Base-by-base conservation (phyloP, 2,888 invertebrate genomes). In the Heliconius ismenius region DNA sequence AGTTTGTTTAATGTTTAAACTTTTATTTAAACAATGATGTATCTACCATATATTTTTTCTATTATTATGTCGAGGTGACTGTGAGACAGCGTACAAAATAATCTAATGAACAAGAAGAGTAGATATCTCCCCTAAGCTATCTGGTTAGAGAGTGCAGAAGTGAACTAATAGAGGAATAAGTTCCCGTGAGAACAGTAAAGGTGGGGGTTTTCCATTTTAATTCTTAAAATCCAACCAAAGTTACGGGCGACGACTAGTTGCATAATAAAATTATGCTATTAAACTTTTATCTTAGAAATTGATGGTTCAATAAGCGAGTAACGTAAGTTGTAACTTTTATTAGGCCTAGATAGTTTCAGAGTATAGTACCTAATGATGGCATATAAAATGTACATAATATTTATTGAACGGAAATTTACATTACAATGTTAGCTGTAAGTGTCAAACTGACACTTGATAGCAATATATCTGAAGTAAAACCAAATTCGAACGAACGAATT, bases 261-360 rank as follows among this genome's bases (percentile, higher is more conserved):
- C 13, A 62, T 2, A n/a, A 64, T 36, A 64, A 65, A 65, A 36
- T 65, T n/a, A n/a, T 13, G 6, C 36, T 36, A 36, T n/a, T n/a
- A 36, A 36, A 21, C 32, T 18, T 64, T 64, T 64, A 64, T 64
- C 28, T 64, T 11, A 21, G 36, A 65, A 65, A 65, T 24, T 24
- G 65, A 65, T 65, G 39, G 24, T 13, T 65, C n/a, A 36, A 39
- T 39, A 65, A 65, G 32, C 64, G 21, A 11, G 24, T 39, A 67
- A 39, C 24, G 1, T 43, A 24, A 43, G 7, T 67, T 67, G 15
- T 67, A 67, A 43, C 24, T 26, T 67, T 65, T 43, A 39, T 36
- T 65, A 67, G 24, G 67, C 15, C 39, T 67, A 39, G 39, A 15
- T 64, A 64, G 32, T 67, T 67, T 67, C 67, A 39, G 24, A 43